Evolutionary conservation across 2,888 invertebrate species (phyloP).

Genomic region (Eucriotettix oculatus): DNA sequence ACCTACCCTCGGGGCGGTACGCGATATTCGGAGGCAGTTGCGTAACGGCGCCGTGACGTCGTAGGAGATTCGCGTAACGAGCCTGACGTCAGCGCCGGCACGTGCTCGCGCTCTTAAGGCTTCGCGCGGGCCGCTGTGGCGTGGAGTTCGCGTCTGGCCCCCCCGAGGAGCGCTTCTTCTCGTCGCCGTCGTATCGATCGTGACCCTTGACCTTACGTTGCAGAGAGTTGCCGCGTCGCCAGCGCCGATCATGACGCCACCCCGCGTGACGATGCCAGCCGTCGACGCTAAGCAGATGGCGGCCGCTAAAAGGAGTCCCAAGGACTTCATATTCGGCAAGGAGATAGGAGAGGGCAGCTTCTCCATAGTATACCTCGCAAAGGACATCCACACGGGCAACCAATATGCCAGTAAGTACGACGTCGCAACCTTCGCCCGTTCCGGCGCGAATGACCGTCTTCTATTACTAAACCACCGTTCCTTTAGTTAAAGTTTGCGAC

Average conservation of each 20-base stretch:
- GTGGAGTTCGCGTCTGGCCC: too few relatives aligned
- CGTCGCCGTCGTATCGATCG: too few relatives aligned
- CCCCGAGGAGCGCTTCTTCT: too few relatives aligned
- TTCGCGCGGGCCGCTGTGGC: too few relatives aligned
- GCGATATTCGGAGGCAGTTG: too few relatives aligned
- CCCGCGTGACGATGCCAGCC: neutral
- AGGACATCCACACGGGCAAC: slow-evolving; percentile 72
- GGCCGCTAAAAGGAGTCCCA: slow-evolving; percentile 46
- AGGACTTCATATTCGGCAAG: slow-evolving; percentile 90
- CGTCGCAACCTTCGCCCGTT: too few relatives aligned
- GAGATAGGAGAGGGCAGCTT: slow-evolving; percentile 95
- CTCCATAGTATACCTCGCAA: slow-evolving; percentile 86
- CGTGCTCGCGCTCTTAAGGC: too few relatives aligned
- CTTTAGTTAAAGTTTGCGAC: slow-evolving; percentile 87
- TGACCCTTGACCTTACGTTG: neutral
- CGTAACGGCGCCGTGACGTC: too few relatives aligned
- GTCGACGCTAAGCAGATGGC: neutral
- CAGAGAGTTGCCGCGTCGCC: neutral
- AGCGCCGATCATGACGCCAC: neutral
- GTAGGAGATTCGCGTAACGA: too few relatives aligned
- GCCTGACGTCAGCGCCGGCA: too few relatives aligned
- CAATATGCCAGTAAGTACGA: slow-evolving; percentile 83
- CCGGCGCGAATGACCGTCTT: neutral
- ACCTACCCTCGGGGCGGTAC: too few relatives aligned
- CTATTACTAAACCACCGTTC: neutral